Conservation (phyloP, 2,113 vertebrate species). For the Dendropsophus ebraccatus region DNA sequence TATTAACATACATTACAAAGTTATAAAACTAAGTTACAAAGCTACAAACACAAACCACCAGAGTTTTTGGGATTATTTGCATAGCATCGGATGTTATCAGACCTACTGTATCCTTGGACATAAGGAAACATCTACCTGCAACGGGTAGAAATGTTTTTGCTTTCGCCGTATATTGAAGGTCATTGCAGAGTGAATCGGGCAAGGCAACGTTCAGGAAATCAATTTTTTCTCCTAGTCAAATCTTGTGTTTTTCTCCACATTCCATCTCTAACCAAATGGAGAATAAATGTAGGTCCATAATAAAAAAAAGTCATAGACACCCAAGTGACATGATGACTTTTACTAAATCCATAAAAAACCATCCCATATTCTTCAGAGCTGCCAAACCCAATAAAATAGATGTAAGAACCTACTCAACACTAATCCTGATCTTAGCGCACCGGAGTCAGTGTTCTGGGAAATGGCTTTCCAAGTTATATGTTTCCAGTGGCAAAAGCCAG, state of each 20-base stretch:
- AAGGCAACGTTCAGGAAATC: background rate
- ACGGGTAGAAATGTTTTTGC: background rate
- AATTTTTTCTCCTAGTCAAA: background rate
- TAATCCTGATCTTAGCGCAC: conserved; percentile 15
- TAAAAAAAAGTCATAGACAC: background rate
- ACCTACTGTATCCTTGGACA: too few species aligned
- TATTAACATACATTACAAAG: too few species aligned
- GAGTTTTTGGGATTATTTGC: too few species aligned
- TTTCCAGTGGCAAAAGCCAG: conserved; percentile 15
- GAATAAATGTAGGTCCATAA: background rate
- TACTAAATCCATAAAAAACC: background rate
- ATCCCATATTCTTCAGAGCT: background rate
- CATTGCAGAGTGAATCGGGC: background rate
- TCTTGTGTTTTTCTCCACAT: background rate
- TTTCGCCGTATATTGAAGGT: background rate
- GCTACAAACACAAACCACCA: too few species aligned
- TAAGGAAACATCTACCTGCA: background rate
- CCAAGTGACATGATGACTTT: conserved; percentile 7
- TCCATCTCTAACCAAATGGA: background rate
- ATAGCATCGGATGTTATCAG: too few species aligned
- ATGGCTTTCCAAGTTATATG: background rate
- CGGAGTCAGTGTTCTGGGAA: conserved; percentile 2
- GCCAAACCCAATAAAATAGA: conserved; percentile 1
- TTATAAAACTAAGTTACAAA: too few species aligned
- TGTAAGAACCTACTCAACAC: background rate